Evolutionary conservation across 2,113 vertebrate species (phyloP), one percentile per base, ranked within the genome.

Genomic region (Abramis brama): DNA sequence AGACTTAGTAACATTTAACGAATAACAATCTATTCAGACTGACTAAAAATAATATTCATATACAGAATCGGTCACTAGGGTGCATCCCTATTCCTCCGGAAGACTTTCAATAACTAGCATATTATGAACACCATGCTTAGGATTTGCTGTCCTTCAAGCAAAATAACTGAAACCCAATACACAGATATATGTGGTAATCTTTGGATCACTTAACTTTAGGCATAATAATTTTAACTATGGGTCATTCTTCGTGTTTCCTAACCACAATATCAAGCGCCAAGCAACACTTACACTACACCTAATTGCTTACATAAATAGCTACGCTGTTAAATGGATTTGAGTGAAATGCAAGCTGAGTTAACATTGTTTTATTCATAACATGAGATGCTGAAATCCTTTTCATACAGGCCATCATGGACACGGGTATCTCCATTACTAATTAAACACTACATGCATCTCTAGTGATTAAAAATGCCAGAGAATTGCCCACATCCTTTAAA

Each of bases 401-500:
- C 73, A 84, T 76, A 71, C 82, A 85, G 87, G 36, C 23, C 25
- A 55, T 60, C 52, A 33, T 82, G 43, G 47, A 84, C 23, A 15
- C 12, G 11, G 33, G 13, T 12, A 55, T 80, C 90, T 68, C 88
- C 83, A 84, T 78, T 73, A 86, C 23, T 90, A 88, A 89, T 91
- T 90, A 64, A 92, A 11, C 74, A 27, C 59, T 77, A 83, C 64
- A 68, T 6, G 2, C 39, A 27, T 36, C 23, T 64, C 52, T 68
- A 33, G 30, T 36, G 55, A 79, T 82, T n/a, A 68, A 76, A 78
- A 75, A 86, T 83, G 66, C 43, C 78, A 66, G 62, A 50, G 25
- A 82, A 68, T n/a, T 60, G 52, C 70, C 23, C 70, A 55, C 87
- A 71, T 81, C 60, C 66, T 78, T 43, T 78, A 36, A 64, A 55